Conservation (phyloP, 2,888 invertebrate genomes). For the Resseliella maxima region DNA sequence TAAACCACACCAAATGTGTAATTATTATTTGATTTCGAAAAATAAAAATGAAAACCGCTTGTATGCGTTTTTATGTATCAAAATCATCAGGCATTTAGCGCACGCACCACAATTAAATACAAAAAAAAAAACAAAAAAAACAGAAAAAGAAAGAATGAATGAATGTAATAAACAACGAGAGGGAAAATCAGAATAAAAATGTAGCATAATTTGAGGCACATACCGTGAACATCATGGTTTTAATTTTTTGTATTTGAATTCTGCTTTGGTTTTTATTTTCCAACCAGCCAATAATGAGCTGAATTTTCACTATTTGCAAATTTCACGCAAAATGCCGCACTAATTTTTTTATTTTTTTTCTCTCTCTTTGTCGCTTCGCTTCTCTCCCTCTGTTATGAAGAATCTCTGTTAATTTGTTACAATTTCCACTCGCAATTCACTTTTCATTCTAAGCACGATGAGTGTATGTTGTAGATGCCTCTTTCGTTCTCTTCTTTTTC, state of each 20-base stretch:
- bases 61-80: not conserved
- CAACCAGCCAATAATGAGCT: not conserved
- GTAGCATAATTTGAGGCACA: not conserved
- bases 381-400: not conserved
- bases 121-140: not conserved
- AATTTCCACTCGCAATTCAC: conserved; percentile 29
- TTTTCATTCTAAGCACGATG: conserved; percentile 22
- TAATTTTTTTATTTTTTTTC: not conserved
- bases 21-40: conserved; percentile 42
- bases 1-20: conserved; percentile 17
- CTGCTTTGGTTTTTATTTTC: not conserved
- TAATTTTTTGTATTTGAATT: not conserved
- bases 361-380: not conserved
- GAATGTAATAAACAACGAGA: not conserved
- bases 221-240: conserved; percentile 41
- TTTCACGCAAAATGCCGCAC: not conserved
- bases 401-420: not conserved
- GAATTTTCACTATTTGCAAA: not conserved
- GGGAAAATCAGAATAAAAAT: conserved; percentile 11
- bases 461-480: not conserved
- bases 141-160: not conserved
- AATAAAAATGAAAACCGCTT: not conserved
- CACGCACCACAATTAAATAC: not conserved
- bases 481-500: not conserved
- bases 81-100: not conserved